Evolutionary conservation across 1,140 invertebrate species (phyloP), one percentile per base, ranked within the genome.

Genomic region (Eurytemora carolleeae): DNA sequence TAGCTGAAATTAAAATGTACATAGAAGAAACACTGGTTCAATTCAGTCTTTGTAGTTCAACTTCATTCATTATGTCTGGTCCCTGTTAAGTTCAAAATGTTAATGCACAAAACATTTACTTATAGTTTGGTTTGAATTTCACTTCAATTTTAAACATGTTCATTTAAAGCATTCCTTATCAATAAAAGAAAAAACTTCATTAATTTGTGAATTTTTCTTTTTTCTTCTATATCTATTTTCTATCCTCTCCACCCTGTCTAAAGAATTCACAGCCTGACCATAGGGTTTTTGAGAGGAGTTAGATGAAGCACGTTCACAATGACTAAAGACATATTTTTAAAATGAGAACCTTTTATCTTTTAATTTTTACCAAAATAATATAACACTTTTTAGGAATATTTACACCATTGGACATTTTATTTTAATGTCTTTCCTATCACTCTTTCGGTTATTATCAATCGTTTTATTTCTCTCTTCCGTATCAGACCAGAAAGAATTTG

Each of bases 111-210:
- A 12, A 19, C 53, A 3, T 54, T 18, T 18, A 21, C 18, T 12
- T 19, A 54, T 12, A 21, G 53, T 54, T 2, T 12, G 3, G 53
- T 59, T 44, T 31, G 24, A 59, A 19, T 26, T 24, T n/a, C 58
- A 31, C 18, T 31, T n/a, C n/a, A n/a, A n/a, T n/a, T n/a, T n/a
- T n/a, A n/a, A n/a, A n/a, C n/a, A n/a, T n/a, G n/a, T n/a, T n/a
- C n/a, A n/a, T n/a, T n/a, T n/a, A n/a, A n/a, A n/a, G n/a, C n/a
- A 17, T 25, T 31, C 58, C 22, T 59, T 59, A 22, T 59, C 58
- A 24, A 59, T 59, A 22, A 59, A 59, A 44, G 58, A 24, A 18
- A 59, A 59, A 17, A 59, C 44, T 44, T 59, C 58, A 44, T 59
- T 59, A 26, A 59, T 59, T 19, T 59, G 19, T 19, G 19, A 20